These are phyloP conservation scores for Apteryx owenii DNA, from an alignment of 2,113 vertebrate species.

Conservation along the genomic window DNA sequence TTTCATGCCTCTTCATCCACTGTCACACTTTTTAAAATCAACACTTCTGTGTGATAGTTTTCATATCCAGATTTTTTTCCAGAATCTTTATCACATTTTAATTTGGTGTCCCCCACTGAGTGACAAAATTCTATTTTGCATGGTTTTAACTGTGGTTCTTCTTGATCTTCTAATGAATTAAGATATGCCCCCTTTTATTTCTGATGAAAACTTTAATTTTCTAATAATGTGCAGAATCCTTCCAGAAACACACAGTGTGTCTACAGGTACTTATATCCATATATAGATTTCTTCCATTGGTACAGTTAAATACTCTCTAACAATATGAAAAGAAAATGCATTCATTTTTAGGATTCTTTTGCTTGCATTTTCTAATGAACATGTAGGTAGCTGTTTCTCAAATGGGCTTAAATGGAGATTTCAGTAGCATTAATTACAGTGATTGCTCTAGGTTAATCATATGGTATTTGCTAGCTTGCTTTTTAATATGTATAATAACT, in stretches of 20 bases:
- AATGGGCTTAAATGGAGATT: neutral
- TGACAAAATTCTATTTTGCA: neutral
- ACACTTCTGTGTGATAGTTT: neutral
- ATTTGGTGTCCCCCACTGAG: neutral
- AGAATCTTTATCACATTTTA: neutral
- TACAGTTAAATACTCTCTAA: neutral
- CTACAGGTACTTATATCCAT: neutral
- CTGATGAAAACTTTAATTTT: neutral
- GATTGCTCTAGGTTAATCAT: neutral
- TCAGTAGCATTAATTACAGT: neutral
- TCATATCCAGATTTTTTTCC: neutral
- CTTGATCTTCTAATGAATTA: neutral
- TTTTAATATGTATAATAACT: neutral
- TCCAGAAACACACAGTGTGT: neutral
- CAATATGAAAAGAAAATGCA: neutral
- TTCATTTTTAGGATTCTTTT: neutral
- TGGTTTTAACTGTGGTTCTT: neutral
- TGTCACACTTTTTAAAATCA: neutral
- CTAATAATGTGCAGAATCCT: neutral
- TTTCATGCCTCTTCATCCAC: neutral
- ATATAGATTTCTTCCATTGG: neutral
- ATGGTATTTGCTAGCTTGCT: neutral
- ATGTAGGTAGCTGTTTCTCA: neutral
- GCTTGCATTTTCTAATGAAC: neutral
- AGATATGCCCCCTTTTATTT: neutral